Evolutionary conservation across 2,113 vertebrate species (phyloP).

Genomic region (Sorex araneus): DNA sequence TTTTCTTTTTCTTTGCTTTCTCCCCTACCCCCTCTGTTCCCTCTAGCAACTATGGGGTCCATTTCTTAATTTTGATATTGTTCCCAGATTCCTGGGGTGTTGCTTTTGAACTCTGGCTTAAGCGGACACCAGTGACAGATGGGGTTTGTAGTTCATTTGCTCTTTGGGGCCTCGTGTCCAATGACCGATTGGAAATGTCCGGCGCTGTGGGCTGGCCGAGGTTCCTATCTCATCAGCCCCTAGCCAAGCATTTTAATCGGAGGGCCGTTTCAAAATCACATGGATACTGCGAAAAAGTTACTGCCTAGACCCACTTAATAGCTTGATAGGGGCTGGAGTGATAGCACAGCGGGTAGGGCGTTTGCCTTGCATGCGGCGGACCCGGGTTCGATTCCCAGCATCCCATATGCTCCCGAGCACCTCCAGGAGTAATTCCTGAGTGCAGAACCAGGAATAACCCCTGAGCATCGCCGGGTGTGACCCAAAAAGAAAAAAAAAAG

Average conservation of each 20-base stretch:
- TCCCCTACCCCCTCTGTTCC: too few species aligned
- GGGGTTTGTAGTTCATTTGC: constrained; percentile 51
- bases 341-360: too few species aligned
- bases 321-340: too few species aligned
- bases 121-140: constrained; percentile 28
- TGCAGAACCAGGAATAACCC: too few species aligned
- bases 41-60: constrained; percentile 10
- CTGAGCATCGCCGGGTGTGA: too few species aligned
- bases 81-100: neutral
- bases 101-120: neutral
- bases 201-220: neutral
- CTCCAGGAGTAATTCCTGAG: too few species aligned
- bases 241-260: neutral
- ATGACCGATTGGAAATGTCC: neutral
- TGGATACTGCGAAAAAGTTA: neutral
- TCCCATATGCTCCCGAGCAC: too few species aligned
- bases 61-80: constrained; percentile 40
- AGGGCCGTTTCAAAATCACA: neutral
- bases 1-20: neutral
- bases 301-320: neutral
- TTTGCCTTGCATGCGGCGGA: too few species aligned
- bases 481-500: too few species aligned
- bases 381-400: too few species aligned
- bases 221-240: neutral
- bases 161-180: neutral